Conservation (phyloP, 2,113 vertebrate genomes). For the Bujurquina vittata region DNA sequence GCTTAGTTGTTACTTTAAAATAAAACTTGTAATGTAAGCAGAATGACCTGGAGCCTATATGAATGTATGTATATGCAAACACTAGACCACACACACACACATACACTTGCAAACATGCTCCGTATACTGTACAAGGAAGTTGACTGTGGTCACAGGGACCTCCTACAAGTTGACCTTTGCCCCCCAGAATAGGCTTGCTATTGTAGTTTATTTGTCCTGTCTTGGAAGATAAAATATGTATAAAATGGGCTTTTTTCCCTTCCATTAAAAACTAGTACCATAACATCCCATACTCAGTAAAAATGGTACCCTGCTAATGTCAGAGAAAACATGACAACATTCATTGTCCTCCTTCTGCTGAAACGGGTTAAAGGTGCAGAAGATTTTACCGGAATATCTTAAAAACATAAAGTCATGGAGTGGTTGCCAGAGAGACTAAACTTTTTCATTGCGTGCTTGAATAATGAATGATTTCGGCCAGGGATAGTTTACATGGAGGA, state of each 20-base stretch:
- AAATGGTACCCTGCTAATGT: background rate
- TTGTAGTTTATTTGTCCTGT: conserved; percentile 56
- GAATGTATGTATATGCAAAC: conserved; percentile 3
- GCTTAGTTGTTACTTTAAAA: conserved; percentile 5
- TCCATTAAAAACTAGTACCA: conserved; percentile 37
- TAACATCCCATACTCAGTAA: conserved; percentile 12
- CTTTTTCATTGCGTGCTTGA: conserved; percentile 60
- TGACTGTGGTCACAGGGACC: conserved; percentile 34
- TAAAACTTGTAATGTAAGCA: conserved; percentile 23
- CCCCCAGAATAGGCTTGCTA: conserved; percentile 26
- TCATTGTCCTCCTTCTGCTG: background rate
- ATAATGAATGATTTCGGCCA: conserved; percentile 59
- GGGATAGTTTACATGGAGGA: conserved; percentile 59
- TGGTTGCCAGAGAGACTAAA: conserved; percentile 58
- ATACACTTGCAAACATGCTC: conserved; percentile 9
- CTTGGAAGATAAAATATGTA: conserved; percentile 27
- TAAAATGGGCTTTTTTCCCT: conserved; percentile 23
- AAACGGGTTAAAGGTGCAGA: background rate
- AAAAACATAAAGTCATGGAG: conserved; percentile 3
- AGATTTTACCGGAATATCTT: background rate
- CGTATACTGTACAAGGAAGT: conserved; percentile 24
- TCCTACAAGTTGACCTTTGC: conserved; percentile 59
- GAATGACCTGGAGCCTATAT: background rate
- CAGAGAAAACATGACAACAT: background rate
- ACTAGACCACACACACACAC: conserved; percentile 38